Evolutionary conservation across 2,888 invertebrate genomes (phyloP), one percentile per base, ranked within the genome.

Genomic region (Timema cristinae): DNA sequence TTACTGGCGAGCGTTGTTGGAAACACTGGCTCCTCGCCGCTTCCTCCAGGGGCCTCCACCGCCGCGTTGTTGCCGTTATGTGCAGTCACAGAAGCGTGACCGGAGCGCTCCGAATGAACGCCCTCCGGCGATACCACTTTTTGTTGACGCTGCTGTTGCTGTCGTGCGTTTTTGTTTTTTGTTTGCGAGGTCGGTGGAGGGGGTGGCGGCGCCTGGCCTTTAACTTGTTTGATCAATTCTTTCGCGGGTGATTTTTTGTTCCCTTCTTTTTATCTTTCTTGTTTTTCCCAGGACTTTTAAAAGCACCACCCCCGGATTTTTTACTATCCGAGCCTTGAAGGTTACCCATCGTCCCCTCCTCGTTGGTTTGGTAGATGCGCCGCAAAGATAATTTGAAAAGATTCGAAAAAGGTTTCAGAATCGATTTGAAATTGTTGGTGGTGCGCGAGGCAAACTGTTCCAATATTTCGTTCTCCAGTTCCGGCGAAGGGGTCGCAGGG

Each of bases 251-350:
- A 66, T 16, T 68, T 69, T 56, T 61, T 68, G 50, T 68, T 77
- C 68, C 73, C 56, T 66, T 73, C 73, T 59, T 68, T 71, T 73
- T 73, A 47, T 67, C 73, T 61, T 76, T 74, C 71, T 71, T 75
- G 7, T 63, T 73, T 70, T 72, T 73, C n/a, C 69, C 68, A 13
- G 73, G 71, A 67, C 76, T 73, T 71, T 77, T 71, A 75, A 78
- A 72, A 68, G 11, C 59, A 54, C 72, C 73, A 77, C 76, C 77
- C 66, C 71, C 72, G 70, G 77, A 79, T 77, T 79, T 77, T 71
- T 78, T 81, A 73, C 78, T 80, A 71, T 79, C 81, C 1, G 77
- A 78, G 59, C 81, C 82, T 75, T 82, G 82, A 66, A 81, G 76
- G 75, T 83, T 83, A 50, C 82, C 82, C 82, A 83, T 82, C 32